Percentiles rank a stretch among this genome's conserved stretches.
Conservation (phyloP, 92 coral and sea anemone genomes). For the Palythoa caribaeorum region DNA sequence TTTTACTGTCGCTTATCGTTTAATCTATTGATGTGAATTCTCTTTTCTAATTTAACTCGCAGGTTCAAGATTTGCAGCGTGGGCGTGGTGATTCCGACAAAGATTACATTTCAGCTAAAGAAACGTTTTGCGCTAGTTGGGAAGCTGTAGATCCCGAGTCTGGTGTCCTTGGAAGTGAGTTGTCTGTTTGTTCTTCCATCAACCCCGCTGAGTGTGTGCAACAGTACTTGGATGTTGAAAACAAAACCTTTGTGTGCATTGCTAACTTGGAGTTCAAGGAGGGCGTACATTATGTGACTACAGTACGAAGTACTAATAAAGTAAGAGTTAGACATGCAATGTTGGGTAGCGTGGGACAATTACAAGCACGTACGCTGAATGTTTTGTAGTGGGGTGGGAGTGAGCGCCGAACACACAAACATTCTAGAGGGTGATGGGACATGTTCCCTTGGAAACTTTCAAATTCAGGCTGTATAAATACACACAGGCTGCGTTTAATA, state of each 20-base stretch:
- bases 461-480: too few relatives aligned
- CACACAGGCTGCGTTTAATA: too few relatives aligned
- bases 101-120: slow-evolving; percentile 80
- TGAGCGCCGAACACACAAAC: too few relatives aligned
- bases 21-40: background rate
- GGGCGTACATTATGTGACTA: slow-evolving; percentile 82
- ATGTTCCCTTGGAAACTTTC: too few relatives aligned
- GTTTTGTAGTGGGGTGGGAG: too few relatives aligned
- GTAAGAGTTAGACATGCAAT: background rate
- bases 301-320: slow-evolving; percentile 78
- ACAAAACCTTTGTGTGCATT: slow-evolving; percentile 75
- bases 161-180: slow-evolving; percentile 63
- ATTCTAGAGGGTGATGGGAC: too few relatives aligned
- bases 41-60: background rate
- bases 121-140: slow-evolving; percentile 86
- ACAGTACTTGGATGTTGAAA: slow-evolving; percentile 66
- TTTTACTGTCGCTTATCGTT: background rate
- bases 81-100: slow-evolving; percentile 54
- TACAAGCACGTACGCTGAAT: background rate
- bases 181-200: slow-evolving; percentile 81
- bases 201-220: slow-evolving; percentile 68
- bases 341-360: background rate
- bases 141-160: slow-evolving; percentile 74
- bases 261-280: slow-evolving; percentile 73
- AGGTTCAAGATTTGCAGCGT: slow-evolving; percentile 82